A percentile compares a stretch with the other conserved stretches of the same genome.
These are phyloP conservation scores for Phasia obesa DNA, from an alignment of 2,888 invertebrate species.

Conservation along the genomic window DNA sequence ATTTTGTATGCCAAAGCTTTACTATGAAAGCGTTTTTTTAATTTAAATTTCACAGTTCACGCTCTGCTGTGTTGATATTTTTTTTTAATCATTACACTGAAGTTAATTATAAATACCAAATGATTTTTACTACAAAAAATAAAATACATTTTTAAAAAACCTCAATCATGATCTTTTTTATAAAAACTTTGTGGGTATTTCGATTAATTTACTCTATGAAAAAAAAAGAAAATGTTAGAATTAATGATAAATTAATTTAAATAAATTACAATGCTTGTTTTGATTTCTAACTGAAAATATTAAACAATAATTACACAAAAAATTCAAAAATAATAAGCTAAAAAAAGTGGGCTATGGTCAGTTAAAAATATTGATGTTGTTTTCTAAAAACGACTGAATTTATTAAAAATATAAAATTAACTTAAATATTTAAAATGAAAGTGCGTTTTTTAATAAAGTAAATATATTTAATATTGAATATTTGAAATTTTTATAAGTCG, in stretches of 20 bases:
- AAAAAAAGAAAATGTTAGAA: constrained; percentile 22
- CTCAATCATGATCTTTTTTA: too few species aligned
- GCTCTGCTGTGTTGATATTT: constrained; percentile 54
- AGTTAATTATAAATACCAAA: too few species aligned
- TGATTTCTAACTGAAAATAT: constrained; percentile 51
- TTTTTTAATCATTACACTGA: too few species aligned
- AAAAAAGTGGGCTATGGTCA: constrained; percentile 63
- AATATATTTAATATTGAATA: too few species aligned
- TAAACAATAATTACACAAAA: constrained; percentile 7
- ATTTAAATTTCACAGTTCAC: constrained; percentile 66
- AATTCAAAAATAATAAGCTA: constrained; percentile 10
- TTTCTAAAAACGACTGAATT: neutral
- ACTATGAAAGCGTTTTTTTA: neutral
- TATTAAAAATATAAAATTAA: constrained; percentile 1
- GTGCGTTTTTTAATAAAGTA: too few species aligned
- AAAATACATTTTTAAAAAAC: too few species aligned
- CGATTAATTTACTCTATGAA: constrained; percentile 8
- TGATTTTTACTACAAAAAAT: too few species aligned
- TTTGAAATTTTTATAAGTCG: too few species aligned
- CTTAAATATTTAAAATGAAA: too few species aligned
- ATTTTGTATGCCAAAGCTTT: neutral
- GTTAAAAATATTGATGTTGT: neutral
- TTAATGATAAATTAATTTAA: constrained; percentile 57
- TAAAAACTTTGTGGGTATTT: neutral
- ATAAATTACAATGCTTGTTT: constrained; percentile 61